Base-by-base conservation (phyloP, 2,113 vertebrate species). In the Mesembrinibis cayennensis region DNA sequence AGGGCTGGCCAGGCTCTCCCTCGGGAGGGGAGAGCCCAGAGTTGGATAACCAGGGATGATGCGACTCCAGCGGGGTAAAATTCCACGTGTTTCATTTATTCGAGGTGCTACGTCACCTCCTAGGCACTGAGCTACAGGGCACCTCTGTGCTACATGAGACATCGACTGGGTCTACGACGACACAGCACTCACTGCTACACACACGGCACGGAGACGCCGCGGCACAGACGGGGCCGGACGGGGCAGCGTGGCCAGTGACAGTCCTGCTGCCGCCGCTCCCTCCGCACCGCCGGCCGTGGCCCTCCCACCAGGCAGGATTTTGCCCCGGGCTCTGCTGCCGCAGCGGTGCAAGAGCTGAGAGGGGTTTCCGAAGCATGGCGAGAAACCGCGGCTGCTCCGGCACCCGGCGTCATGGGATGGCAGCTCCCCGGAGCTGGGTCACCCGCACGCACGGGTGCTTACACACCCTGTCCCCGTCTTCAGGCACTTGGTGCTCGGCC, bases 121-220 rank as follows among this genome's bases (percentile, higher is more conserved):
- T 96, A 97, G 97, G 97, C 95, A 97, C 96, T 97, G 93, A 95
- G 93, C 96, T 97, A 97, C 93, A 97, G 95, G 96, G 92, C 89
- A 96, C 76, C 93, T 91, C 87, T 82, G 96, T 92, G 97, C 97
- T 97, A 98, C 97, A 97, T 96, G 86, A 96, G 97, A 97, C 97
- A 97, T 67, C 0, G 3, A 97, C 95, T 90, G 95, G 96, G 97
- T 96, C 96, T 94, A 95, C 74, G 40, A 96, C 53, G 76, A 96
- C 93, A 97, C 95, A 96, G 86, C 95, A 97, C 88, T 93, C 87
- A 96, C 94, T 93, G 94, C 96, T 95, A 97, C 93, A 93, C 87
- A 83, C 89, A 95, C 0, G 90, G 89, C 94, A 92, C 16, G 1
- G 97, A 79, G 71, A 72, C 26, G 81, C 94, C 63, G 38, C 2